Evolutionary conservation across 1,140 invertebrate species (phyloP).

Genomic region (Scaptodrosophila lebanonensis): DNA sequence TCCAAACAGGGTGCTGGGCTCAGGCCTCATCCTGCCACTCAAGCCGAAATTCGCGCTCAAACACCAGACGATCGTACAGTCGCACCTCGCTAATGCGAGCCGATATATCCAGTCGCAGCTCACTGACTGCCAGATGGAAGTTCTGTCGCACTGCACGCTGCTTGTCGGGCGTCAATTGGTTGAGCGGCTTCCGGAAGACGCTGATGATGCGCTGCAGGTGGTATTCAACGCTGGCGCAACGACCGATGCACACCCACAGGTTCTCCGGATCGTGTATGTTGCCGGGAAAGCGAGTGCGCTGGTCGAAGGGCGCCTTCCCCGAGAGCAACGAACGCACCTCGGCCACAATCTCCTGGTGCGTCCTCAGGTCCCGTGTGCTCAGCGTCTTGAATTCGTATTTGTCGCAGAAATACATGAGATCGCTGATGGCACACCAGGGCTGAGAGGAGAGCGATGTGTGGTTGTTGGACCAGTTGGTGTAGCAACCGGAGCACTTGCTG

Average conservation of each 20-base stretch:
- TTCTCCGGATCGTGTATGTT: conserved; percentile 73
- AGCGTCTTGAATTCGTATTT: conserved; percentile 70
- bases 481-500: conserved; percentile 22
- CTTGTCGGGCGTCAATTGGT: conserved; percentile 62
- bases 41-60: conserved; percentile 68
- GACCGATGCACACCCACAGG: conserved; percentile 69
- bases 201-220: conserved; percentile 66
- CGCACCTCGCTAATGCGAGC: conserved; percentile 65
- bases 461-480: conserved; percentile 58
- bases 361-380: conserved; percentile 47
- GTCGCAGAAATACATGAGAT: conserved; percentile 71
- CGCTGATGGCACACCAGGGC: conserved; percentile 68
- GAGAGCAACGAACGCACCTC: conserved; percentile 54
- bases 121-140: conserved; percentile 65
- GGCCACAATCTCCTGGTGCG: conserved; percentile 60
- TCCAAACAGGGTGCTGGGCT: too few species aligned
- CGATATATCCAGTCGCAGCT: conserved; percentile 70
- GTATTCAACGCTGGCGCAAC: conserved; percentile 68
- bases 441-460: conserved; percentile 51
- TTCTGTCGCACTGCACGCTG: conserved; percentile 65
- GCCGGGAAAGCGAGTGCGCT: conserved; percentile 62
- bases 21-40: conserved; percentile 57
- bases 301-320: conserved; percentile 57
- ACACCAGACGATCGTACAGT: conserved; percentile 64
- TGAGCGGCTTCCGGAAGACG: conserved; percentile 60